These are phyloP conservation scores for Scaptomyza polygonia DNA, from an alignment of 2,888 invertebrate genomes.

Conservation along the genomic window DNA sequence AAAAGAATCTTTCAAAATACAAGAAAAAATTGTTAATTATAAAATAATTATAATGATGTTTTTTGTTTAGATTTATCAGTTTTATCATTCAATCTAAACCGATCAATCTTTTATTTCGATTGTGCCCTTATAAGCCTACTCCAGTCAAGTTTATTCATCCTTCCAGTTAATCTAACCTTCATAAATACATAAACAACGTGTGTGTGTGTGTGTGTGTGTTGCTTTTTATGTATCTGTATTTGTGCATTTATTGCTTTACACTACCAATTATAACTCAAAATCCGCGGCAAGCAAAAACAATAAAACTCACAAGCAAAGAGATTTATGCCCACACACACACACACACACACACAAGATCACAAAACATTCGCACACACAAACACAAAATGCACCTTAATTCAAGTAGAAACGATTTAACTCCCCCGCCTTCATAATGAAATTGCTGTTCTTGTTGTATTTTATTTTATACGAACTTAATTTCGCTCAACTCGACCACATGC, in stretches of 20 bases:
- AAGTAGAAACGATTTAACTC: constrained; percentile 75
- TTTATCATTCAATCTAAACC: neutral
- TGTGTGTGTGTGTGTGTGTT: neutral
- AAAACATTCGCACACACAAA: constrained; percentile 6
- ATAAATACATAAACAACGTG: neutral
- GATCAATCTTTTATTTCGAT: neutral
- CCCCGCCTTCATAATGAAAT: constrained; percentile 69
- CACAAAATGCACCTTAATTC: constrained; percentile 70
- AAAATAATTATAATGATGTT: too few species aligned
- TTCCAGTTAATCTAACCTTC: neutral
- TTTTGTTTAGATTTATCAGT: too few species aligned
- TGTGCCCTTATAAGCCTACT: neutral
- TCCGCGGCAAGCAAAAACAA: constrained; percentile 73
- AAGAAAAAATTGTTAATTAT: too few species aligned
- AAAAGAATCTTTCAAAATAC: too few species aligned
- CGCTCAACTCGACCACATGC: constrained; percentile 67
- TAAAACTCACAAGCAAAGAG: constrained; percentile 59
- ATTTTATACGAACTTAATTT: constrained; percentile 79
- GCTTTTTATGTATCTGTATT: constrained; percentile 14
- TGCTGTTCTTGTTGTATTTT: constrained; percentile 70
- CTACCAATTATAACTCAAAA: constrained; percentile 74
- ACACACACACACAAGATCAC: constrained; percentile 24
- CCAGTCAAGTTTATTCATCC: too few species aligned
- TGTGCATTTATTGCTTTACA: constrained; percentile 69
- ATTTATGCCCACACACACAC: constrained; percentile 57